Percentiles rank a stretch among this genome's conserved stretches.
Conservation (phyloP, 2,888 invertebrate species). For the Digitonthophagus gazella region DNA sequence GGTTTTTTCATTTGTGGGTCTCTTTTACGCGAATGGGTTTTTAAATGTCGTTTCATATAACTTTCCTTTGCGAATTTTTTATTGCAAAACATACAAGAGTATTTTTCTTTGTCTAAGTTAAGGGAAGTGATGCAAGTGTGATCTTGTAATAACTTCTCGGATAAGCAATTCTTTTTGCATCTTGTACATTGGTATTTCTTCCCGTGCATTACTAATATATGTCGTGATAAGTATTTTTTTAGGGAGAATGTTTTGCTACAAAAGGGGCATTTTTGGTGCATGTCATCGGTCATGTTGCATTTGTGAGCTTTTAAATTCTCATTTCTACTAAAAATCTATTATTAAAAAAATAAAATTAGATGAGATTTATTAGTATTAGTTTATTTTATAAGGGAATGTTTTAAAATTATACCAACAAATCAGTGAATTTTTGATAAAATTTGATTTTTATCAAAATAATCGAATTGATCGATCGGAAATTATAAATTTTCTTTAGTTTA, state of each 20-base stretch:
- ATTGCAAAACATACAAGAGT: constrained; percentile 39
- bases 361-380: no score
- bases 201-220: constrained; percentile 44
- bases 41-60: constrained; percentile 40
- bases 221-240: constrained; percentile 52
- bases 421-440: no score
- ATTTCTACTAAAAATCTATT: constrained; percentile 51
- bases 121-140: constrained; percentile 39
- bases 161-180: constrained; percentile 39
- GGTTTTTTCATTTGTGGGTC: constrained; percentile 18
- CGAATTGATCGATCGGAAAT: no score
- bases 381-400: no score
- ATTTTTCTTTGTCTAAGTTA: constrained; percentile 33
- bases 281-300: constrained; percentile 39
- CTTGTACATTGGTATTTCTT: constrained; percentile 39
- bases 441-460: no score
- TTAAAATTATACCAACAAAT: no score
- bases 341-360: constrained; percentile 15
- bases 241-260: constrained; percentile 50
- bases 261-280: constrained; percentile 38
- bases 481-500: no score
- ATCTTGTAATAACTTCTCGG: constrained; percentile 33
- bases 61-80: constrained; percentile 38
- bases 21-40: constrained; percentile 34
- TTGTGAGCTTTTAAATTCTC: constrained; percentile 48